phyloP scores from a whole-genome alignment of 2,113 vertebrate species.

The Empidonax alnorum region DNA sequence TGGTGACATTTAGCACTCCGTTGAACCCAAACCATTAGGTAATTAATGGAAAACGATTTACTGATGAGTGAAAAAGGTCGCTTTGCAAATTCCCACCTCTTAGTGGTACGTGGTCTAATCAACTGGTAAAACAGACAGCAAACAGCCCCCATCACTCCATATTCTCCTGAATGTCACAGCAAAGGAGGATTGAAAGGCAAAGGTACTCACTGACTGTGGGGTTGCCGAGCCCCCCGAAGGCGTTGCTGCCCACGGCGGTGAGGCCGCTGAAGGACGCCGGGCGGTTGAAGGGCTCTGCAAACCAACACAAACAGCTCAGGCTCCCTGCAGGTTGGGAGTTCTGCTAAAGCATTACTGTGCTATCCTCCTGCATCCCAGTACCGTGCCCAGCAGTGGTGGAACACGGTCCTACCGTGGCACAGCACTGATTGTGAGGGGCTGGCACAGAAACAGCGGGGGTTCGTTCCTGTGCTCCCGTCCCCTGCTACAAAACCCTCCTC shows the following conservation, averaged over 20 bases:
- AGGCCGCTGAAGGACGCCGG: conserved; percentile 90
- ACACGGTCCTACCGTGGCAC: neutral
- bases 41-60: neutral
- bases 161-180: neutral
- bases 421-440: neutral
- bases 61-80: neutral
- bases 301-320: conserved; percentile 24
- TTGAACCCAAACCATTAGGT: neutral
- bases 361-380: neutral
- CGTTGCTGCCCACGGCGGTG: conserved; percentile 89
- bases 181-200: neutral
- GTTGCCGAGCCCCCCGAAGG: conserved; percentile 96
- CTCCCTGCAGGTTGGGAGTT: neutral
- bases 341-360: fast-evolving
- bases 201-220: conserved; percentile 94
- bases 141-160: neutral
- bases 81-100: neutral
- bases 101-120: neutral
- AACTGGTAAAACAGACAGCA: neutral
- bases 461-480: neutral
- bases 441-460: neutral
- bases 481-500: neutral
- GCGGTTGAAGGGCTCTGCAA: conserved; percentile 90
- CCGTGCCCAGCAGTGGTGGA: neutral
- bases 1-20: neutral